Conservation (phyloP, 2,113 vertebrate genomes). For the Ptilonorhynchus violaceus region DNA sequence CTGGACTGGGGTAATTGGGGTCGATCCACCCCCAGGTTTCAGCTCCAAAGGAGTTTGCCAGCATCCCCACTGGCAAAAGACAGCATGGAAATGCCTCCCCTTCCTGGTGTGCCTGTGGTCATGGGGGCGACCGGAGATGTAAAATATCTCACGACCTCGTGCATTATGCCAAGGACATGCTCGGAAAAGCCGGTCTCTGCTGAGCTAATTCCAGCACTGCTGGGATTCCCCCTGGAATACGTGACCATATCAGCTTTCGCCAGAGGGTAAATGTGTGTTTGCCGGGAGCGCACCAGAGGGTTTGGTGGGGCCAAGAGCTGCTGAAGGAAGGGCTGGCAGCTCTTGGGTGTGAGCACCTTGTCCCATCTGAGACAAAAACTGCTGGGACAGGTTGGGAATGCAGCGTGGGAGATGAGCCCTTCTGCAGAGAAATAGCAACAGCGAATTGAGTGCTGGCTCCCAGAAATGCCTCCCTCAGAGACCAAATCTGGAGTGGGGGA, state of each 20-base stretch:
- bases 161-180: not conserved
- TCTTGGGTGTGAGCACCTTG: not conserved
- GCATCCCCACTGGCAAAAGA: not conserved
- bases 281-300: not conserved
- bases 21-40: fast-evolving
- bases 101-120: not conserved
- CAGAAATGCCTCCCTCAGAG: not conserved
- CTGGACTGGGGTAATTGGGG: fast-evolving
- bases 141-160: not conserved
- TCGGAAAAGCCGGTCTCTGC: not conserved
- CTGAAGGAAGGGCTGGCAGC: not conserved
- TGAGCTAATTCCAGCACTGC: not conserved
- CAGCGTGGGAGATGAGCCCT: not conserved
- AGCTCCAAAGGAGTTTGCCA: not conserved
- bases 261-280: not conserved
- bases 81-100: not conserved
- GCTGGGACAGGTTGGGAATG: not conserved
- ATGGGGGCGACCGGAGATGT: not conserved
- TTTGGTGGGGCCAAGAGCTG: not conserved
- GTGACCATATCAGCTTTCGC: not conserved
- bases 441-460: not conserved
- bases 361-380: not conserved
- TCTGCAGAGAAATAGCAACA: not conserved
- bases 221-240: not conserved
- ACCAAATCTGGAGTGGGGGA: not conserved